Conservation (phyloP, 1,140 invertebrate species). For the Eumeta japonica region DNA sequence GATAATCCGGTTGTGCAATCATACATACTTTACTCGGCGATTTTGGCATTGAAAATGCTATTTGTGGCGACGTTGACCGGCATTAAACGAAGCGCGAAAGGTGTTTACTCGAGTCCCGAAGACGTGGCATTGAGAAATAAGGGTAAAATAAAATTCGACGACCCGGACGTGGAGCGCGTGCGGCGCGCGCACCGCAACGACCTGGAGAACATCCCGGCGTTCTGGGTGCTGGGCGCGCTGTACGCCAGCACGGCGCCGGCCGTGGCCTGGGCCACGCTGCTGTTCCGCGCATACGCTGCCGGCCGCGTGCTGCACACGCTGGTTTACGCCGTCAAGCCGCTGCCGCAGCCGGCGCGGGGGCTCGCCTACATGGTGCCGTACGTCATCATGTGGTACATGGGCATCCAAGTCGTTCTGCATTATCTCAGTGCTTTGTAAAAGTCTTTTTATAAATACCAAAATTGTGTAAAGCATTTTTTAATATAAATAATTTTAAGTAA, state of each 20-base stretch:
- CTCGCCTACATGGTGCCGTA: conserved; percentile 25
- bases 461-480: too few relatives aligned
- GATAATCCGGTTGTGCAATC: conserved; percentile 45
- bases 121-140: conserved; percentile 31
- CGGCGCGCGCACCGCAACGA: conserved; percentile 71
- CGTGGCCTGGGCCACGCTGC: conserved; percentile 46
- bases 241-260: conserved; percentile 65
- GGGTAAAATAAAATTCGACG: conserved; percentile 52
- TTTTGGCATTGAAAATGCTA: conserved; percentile 59
- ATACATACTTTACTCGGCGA: conserved; percentile 54
- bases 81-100: conserved; percentile 38
- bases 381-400: conserved; percentile 35
- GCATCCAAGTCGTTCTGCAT: conserved; percentile 24
- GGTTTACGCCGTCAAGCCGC: conserved; percentile 58
- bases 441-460: too few relatives aligned
- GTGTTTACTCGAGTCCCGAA: conserved; percentile 33
- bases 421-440: conserved; percentile 28
- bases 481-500: too few relatives aligned
- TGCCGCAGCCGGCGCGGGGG: conserved; percentile 31
- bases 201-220: conserved; percentile 72
- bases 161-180: conserved; percentile 56
- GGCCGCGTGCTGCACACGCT: conserved; percentile 65
- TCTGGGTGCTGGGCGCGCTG: conserved; percentile 62
- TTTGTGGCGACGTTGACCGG: conserved; percentile 52
- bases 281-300: conserved; percentile 63